Evolutionary conservation across 1,140 invertebrate genomes (phyloP).

Genomic region (Drosophila repletoides): DNA sequence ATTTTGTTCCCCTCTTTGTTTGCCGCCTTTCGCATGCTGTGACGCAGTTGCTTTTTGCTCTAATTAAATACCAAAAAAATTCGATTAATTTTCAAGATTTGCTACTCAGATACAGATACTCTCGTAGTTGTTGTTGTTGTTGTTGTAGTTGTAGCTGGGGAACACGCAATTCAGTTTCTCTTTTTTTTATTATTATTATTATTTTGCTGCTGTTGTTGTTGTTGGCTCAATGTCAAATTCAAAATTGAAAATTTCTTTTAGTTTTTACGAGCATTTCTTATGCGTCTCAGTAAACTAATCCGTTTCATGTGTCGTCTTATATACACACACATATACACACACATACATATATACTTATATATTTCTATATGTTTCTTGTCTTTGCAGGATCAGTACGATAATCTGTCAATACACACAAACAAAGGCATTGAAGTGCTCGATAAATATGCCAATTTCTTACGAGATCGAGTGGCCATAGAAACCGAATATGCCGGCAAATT

Average conservation of each 20-base stretch:
- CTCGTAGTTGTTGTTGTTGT: too few species aligned
- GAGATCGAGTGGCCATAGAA: slow-evolving; percentile 96
- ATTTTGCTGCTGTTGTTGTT: too few species aligned
- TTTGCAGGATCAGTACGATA: slow-evolving; percentile 98
- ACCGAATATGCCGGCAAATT: slow-evolving; percentile 97
- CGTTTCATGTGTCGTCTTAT: slow-evolving; percentile 47
- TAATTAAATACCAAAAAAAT: slow-evolving; percentile 40
- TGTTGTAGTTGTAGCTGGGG: too few species aligned
- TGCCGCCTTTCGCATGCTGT: slow-evolving; percentile 14
- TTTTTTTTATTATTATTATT: background rate
- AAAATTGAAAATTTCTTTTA: background rate
- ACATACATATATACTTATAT: background rate
- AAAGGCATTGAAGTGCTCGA: slow-evolving; percentile 99
- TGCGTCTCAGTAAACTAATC: slow-evolving; percentile 39
- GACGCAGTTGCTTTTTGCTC: slow-evolving; percentile 20
- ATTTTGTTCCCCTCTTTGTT: slow-evolving; percentile 19
- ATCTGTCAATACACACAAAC: slow-evolving; percentile 96
- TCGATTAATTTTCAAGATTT: slow-evolving; percentile 42
- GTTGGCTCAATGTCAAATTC: slow-evolving; percentile 36
- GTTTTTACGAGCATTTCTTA: background rate
- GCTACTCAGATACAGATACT: slow-evolving; percentile 1
- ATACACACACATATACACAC: too few species aligned
- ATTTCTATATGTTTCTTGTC: background rate
- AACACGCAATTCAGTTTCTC: slow-evolving; percentile 19
- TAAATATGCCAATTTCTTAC: slow-evolving; percentile 95